Base-by-base conservation (phyloP, 2,888 invertebrate genomes). In the Drosophila percnosoma region DNA sequence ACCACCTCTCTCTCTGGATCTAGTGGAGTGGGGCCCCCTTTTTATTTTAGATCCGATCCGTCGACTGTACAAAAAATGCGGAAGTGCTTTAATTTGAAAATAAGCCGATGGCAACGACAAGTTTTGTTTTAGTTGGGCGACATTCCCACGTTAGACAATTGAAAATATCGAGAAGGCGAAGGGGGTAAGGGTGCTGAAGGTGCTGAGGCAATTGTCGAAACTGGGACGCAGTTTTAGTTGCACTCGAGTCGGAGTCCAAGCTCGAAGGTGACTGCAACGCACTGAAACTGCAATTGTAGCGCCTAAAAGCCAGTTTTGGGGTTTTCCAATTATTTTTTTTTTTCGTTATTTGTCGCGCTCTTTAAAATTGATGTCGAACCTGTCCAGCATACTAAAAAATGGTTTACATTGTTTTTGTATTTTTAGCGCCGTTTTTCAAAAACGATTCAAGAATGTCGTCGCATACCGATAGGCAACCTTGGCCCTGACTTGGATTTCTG, bases 51-150 rank as follows among this genome's bases (percentile, higher is more conserved):
- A 77, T 77, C 67, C 70, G 67, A 77, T 77, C 67, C 68, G 67
- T 40, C 55, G 57, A 62, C 38, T 60, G 40, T 60, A 60, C 55
- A 71, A 71, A 81, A 72, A 82, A 72, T 67, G 77, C 82, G 80
- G 80, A 81, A 81, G 52, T 68, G 74, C 79, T 81, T 81, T 81
- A 81, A 82, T 81, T 81, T 77, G 27, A 68, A 76, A 79, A 68
- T 68, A 60, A 49, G 69, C 68, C 73, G 61, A 66, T 73, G 72
- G 67, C 73, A 57, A 51, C 70, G 52, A 68, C 73, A 21, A 66
- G 60, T 66, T 57, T 31, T 5, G 24, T 61, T 55, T 59, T 15
- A 58, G 33, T 64, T 49, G 45, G 54, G 64, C 58, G 63, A 68
- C 73, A 63, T 79, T 79, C 79, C 79, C 79, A 79, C 76, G 68